A percentile compares a stretch with the other conserved stretches of the same genome.
These are phyloP conservation scores for Lasius fuliginosus DNA, from an alignment of 2,888 invertebrate species.

Conservation along the genomic window DNA sequence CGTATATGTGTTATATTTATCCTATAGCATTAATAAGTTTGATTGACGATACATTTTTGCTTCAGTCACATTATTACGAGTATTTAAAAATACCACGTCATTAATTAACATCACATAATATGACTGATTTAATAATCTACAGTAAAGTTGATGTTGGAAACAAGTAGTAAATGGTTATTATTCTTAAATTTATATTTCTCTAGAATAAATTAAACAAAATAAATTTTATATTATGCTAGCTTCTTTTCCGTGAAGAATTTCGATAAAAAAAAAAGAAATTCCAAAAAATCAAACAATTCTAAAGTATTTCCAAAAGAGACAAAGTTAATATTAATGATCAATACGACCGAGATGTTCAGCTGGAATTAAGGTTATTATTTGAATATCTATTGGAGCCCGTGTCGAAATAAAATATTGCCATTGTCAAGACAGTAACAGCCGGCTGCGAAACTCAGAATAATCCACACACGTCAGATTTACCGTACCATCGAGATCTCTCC, in stretches of 20 bases:
- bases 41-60: neutral
- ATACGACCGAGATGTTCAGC: neutral
- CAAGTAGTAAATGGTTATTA: neutral
- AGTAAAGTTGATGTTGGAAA: neutral
- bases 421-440: slow-evolving; percentile 46
- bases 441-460: slow-evolving; percentile 48
- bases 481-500: slow-evolving; percentile 63
- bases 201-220: neutral
- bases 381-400: slow-evolving; percentile 15
- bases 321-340: neutral
- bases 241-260: neutral
- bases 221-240: neutral
- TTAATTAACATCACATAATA: neutral
- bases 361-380: neutral
- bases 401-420: neutral
- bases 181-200: neutral
- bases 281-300: neutral
- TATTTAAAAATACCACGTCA: neutral
- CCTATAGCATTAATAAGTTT: neutral
- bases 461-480: slow-evolving; percentile 65
- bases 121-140: neutral
- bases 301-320: neutral
- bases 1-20: neutral
- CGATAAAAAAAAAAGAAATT: neutral
- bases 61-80: neutral